phyloP scores from a whole-genome alignment of 1,140 invertebrate species.

The Drosophila sproati region DNA sequence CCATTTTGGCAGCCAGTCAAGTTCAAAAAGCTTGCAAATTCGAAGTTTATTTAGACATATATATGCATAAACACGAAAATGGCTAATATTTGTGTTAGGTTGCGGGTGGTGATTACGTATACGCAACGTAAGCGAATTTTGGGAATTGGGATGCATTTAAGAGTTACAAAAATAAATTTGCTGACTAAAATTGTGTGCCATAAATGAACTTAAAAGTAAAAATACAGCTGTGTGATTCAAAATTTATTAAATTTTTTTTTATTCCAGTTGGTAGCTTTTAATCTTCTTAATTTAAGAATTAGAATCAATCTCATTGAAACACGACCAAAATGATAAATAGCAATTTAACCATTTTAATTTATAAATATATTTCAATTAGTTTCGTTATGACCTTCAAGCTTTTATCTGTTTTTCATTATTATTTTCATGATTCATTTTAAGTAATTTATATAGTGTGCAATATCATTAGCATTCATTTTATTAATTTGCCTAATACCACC shows the following conservation, averaged over 20 bases:
- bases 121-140: slow-evolving; percentile 6
- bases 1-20: slow-evolving; percentile 37
- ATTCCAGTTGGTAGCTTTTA: too few species aligned
- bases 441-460: slow-evolving; percentile 31
- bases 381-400: background rate
- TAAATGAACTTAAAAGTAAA: background rate
- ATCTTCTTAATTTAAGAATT: too few species aligned
- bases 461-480: slow-evolving; percentile 53
- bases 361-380: background rate
- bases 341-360: slow-evolving; percentile 3
- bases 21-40: slow-evolving; percentile 57
- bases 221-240: background rate
- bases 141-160: slow-evolving; percentile 8
- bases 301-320: too few species aligned
- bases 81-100: slow-evolving; percentile 11
- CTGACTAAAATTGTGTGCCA: background rate
- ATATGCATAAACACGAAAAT: background rate
- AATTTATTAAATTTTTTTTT: background rate
- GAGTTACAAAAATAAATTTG: slow-evolving; percentile 2
- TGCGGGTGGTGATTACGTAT: slow-evolving; percentile 15
- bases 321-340: background rate
- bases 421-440: slow-evolving; percentile 3
- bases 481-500: slow-evolving; percentile 30
- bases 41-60: slow-evolving; percentile 4
- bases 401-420: background rate